Percentiles rank a stretch among this genome's conserved stretches.
Conservation (phyloP, 35 echinoderm and acorn worm species). For the Lytechinus variegatus region DNA sequence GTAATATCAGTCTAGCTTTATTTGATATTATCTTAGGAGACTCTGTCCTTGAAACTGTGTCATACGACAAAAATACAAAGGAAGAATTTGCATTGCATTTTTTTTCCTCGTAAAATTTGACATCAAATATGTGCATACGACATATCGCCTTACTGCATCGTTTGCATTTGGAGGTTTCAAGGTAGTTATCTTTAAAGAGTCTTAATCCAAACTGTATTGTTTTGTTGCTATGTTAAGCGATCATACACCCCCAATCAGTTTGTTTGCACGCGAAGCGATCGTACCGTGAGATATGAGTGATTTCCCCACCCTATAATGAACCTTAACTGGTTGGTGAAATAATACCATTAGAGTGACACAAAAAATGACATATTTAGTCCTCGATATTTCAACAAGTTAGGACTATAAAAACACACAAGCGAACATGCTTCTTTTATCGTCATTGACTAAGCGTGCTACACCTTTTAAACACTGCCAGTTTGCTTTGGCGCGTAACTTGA, state of each 20-base stretch:
- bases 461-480: constrained; percentile 36
- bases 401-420: constrained; percentile 16
- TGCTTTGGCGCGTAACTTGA: constrained; percentile 37
- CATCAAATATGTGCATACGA: constrained; percentile 35
- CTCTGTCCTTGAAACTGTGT: background rate
- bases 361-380: constrained; percentile 27
- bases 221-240: background rate
- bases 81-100: background rate
- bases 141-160: background rate
- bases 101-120: background rate
- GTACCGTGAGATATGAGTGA: background rate
- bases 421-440: constrained; percentile 11
- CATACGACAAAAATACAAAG: background rate
- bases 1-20: background rate
- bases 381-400: constrained; percentile 31
- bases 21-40: background rate
- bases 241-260: background rate
- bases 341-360: background rate
- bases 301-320: background rate
- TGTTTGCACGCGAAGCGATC: constrained; percentile 26
- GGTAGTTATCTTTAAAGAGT: background rate
- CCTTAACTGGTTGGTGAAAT: constrained; percentile 25
- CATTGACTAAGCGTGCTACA: constrained; percentile 30
- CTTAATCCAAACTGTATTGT: background rate
- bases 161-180: background rate